Percentiles rank a stretch among this genome's conserved stretches.
Conservation (phyloP, 35 echinoderm and acorn worm genomes). For the Diadema setosum region DNA sequence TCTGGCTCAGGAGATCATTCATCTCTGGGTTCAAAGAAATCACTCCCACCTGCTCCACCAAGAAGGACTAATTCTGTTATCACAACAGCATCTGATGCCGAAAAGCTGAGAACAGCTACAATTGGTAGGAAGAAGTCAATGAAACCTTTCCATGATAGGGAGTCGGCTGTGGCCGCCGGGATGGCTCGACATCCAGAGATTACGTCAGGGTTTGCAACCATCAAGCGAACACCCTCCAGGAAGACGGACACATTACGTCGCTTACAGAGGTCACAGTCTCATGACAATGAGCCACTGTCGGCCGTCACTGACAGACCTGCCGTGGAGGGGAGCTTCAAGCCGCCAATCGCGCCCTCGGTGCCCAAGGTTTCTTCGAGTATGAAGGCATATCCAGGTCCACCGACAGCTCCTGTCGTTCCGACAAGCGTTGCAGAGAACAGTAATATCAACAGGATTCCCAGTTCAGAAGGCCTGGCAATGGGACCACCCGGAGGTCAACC, state of each 20-base stretch:
- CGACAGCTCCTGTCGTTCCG: too few relatives aligned
- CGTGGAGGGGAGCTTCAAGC: neutral
- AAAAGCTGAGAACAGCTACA: slow-evolving; percentile 80
- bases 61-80: slow-evolving; percentile 73
- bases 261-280: slow-evolving; percentile 68
- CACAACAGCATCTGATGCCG: slow-evolving; percentile 42
- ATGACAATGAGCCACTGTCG: slow-evolving; percentile 63
- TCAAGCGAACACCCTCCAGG: slow-evolving; percentile 70
- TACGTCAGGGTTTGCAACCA: slow-evolving; percentile 87
- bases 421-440: too few relatives aligned
- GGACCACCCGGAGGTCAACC: too few relatives aligned
- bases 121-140: slow-evolving; percentile 93
- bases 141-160: slow-evolving; percentile 88
- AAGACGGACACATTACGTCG: slow-evolving; percentile 47
- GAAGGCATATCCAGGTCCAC: neutral
- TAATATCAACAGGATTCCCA: too few relatives aligned
- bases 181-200: slow-evolving; percentile 50
- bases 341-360: slow-evolving; percentile 32
- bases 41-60: slow-evolving; percentile 68
- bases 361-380: neutral
- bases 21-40: slow-evolving; percentile 46
- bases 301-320: neutral
- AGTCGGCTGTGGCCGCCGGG: slow-evolving; percentile 58
- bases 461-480: too few relatives aligned
- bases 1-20: slow-evolving; percentile 72